Conservation (phyloP, 2,888 invertebrate species). For the Agrochola macilenta region DNA sequence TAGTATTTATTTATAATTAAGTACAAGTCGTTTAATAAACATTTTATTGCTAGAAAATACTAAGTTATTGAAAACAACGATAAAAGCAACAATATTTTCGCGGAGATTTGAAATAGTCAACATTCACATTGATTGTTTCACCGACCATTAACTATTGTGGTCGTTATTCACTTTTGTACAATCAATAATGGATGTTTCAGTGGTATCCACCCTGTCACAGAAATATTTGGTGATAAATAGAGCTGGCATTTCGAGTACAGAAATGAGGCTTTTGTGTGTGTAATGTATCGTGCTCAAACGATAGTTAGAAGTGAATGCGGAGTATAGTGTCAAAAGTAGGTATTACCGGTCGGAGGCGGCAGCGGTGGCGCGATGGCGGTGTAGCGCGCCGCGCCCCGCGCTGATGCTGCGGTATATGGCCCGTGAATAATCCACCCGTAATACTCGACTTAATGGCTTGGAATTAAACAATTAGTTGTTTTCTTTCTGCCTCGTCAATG, state of each 20-base stretch:
- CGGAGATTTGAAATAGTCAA: conserved; percentile 16
- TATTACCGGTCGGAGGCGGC: conserved; percentile 57
- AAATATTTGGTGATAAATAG: conserved; percentile 57
- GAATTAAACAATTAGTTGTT: conserved; percentile 90
- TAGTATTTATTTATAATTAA: background rate
- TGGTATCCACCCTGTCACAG: conserved; percentile 42
- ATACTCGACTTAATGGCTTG: conserved; percentile 89
- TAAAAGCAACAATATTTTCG: conserved; percentile 13
- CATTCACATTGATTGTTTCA: conserved; percentile 38
- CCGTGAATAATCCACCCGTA: conserved; percentile 89
- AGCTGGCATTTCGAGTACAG: conserved; percentile 10
- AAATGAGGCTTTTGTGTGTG: conserved; percentile 25
- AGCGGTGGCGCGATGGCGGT: conserved; percentile 65
- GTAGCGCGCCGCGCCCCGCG: conserved; percentile 74
- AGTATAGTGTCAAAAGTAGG: conserved; percentile 65
- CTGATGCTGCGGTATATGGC: conserved; percentile 87
- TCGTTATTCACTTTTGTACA: conserved; percentile 48
- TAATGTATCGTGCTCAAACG: conserved; percentile 68
- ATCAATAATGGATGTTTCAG: conserved; percentile 41
- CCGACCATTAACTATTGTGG: conserved; percentile 35
- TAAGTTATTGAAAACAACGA: background rate
- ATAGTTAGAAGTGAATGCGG: conserved; percentile 74
- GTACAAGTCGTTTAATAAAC: background rate
- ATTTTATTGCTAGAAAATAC: background rate
- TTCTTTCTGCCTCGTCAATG: conserved; percentile 88